Percentiles rank a stretch among this genome's conserved stretches.
Conservation (phyloP, 2,113 vertebrate species). For the Ancistrus triradiatus region DNA sequence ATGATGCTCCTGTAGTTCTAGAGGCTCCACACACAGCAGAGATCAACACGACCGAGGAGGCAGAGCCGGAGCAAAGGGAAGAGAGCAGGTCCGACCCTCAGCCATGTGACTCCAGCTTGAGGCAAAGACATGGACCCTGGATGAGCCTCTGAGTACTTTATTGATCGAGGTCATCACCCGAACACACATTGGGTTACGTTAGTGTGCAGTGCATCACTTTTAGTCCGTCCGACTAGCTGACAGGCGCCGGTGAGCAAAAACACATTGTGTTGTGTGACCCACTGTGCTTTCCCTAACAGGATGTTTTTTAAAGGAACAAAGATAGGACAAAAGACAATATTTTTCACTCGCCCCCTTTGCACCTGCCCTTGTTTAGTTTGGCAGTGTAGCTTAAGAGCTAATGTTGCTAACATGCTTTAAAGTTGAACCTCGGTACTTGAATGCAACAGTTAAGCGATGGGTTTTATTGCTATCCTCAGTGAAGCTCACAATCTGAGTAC, state of each 20-base stretch:
- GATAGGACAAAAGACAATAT: no score
- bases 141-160: constrained; percentile 40
- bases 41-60: constrained; percentile 11
- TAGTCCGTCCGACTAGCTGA: no score
- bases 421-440: no score
- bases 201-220: no score
- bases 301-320: no score
- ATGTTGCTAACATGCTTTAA: no score
- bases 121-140: constrained; percentile 42
- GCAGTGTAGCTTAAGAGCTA: no score
- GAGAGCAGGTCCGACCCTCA: not conserved
- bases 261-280: constrained; percentile 1
- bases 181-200: constrained; percentile 6
- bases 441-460: no score
- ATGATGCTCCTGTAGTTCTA: constrained; percentile 22
- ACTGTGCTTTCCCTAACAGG: not conserved
- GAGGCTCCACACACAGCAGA: constrained; percentile 7
- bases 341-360: no score
- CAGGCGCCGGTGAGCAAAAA: not conserved
- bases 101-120: constrained; percentile 19
- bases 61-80: constrained; percentile 9
- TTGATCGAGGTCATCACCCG: not conserved
- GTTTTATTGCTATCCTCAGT: no score
- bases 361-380: no score
- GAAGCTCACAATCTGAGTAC: no score